These are phyloP conservation scores for Eudasyphora cyanicolor DNA, from an alignment of 2,888 invertebrate genomes.

Conservation along the genomic window DNA sequence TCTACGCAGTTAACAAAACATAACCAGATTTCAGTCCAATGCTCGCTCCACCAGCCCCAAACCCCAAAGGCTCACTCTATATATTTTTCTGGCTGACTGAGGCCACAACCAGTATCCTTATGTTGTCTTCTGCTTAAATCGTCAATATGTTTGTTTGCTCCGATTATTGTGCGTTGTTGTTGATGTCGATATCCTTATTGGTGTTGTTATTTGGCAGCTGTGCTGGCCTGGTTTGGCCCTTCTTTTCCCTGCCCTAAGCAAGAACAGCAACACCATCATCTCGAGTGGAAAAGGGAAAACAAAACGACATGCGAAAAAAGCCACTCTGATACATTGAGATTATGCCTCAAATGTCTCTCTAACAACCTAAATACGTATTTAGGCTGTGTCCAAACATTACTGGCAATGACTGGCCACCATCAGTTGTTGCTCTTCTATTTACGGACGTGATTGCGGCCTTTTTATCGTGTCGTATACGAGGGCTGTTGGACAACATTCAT, in stretches of 20 bases:
- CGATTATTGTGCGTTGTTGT: background rate
- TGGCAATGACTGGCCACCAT: constrained; percentile 31
- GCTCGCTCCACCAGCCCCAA: background rate
- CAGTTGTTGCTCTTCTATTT: constrained; percentile 56
- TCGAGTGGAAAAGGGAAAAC: background rate
- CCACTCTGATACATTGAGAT: constrained; percentile 53
- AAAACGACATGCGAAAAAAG: constrained; percentile 12
- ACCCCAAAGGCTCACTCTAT: background rate
- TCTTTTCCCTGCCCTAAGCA: too few species aligned
- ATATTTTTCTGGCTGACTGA: background rate
- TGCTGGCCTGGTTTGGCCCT: background rate
- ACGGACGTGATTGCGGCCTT: constrained; percentile 3
- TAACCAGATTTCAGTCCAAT: constrained; percentile 5
- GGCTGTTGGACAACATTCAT: too few species aligned
- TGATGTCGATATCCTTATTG: background rate
- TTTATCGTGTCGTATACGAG: background rate
- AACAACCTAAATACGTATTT: constrained; percentile 43
- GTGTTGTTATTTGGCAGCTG: constrained; percentile 50
- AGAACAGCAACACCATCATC: constrained; percentile 24
- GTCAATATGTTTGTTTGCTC: constrained; percentile 53
- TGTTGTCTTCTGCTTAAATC: constrained; percentile 45
- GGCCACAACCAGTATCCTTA: background rate
- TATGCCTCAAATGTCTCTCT: constrained; percentile 56
- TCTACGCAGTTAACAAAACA: constrained; percentile 41
- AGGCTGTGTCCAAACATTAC: constrained; percentile 42